Conservation (phyloP, 2,888 invertebrate species). For the Caenorhabditis macrosperma region DNA sequence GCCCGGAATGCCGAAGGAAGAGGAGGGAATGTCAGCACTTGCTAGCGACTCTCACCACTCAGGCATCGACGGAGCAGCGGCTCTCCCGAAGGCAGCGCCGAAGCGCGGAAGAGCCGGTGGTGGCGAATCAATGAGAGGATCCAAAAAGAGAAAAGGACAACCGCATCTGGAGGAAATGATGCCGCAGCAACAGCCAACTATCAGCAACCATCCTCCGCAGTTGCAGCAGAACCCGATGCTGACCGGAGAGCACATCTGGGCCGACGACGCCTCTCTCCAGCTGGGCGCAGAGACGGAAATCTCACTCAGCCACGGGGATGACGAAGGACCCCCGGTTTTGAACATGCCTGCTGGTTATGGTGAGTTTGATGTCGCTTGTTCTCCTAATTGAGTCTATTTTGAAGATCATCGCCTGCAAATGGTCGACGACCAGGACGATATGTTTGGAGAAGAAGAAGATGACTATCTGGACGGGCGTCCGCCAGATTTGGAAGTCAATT, state of each 20-base stretch:
- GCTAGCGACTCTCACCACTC: background rate
- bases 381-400: no score
- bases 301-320: conserved; percentile 11
- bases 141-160: conserved; percentile 25
- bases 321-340: conserved; percentile 47
- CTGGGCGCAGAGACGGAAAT: conserved; percentile 40
- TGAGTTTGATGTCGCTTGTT: no score
- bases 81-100: background rate
- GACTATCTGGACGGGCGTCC: conserved; percentile 33
- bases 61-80: background rate
- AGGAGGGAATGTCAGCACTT: background rate
- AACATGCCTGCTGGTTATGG: conserved; percentile 11
- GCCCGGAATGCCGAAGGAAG: conserved; percentile 46
- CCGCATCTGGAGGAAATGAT: conserved; percentile 33
- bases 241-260: background rate
- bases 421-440: conserved; percentile 20
- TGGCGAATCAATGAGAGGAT: conserved; percentile 2
- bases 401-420: conserved; percentile 26
- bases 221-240: background rate
- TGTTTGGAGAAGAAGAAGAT: conserved; percentile 35
- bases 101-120: background rate
- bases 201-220: background rate
- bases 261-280: conserved; percentile 14
- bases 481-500: conserved; percentile 39
- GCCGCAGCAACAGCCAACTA: background rate